Evolutionary conservation across 2,888 invertebrate genomes (phyloP).

Genomic region (Trichogramma evanescens): DNA sequence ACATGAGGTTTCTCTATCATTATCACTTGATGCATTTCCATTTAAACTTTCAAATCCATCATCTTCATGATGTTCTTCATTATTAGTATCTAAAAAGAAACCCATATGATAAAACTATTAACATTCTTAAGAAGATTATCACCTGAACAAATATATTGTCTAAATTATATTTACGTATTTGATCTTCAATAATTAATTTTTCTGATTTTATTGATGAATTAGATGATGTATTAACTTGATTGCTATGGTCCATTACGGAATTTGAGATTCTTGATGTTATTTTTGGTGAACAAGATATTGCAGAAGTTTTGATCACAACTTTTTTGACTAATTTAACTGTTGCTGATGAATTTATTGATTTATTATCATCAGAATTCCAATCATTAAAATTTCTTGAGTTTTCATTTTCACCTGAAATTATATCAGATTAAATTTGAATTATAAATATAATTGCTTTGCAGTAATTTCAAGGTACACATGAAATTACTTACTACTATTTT

Average conservation of each 20-base stretch:
- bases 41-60: constrained; percentile 83
- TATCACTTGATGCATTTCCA: constrained; percentile 70
- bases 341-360: constrained; percentile 27
- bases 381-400: constrained; percentile 35
- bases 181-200: constrained; percentile 16
- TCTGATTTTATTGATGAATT: constrained; percentile 8
- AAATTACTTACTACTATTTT: constrained; percentile 32
- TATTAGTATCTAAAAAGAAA: constrained; percentile 24
- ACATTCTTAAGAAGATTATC: no score
- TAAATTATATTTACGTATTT: constrained; percentile 18
- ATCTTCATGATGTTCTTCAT: constrained; percentile 53
- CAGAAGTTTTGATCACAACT: constrained; percentile 34
- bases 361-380: constrained; percentile 29
- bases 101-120: neutral
- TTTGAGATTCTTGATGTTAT: no score
- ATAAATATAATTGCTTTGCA: constrained; percentile 6
- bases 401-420: constrained; percentile 28
- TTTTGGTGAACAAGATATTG: neutral
- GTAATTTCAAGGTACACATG: neutral
- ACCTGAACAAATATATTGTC: neutral
- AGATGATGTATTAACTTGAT: no score
- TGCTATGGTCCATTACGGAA: no score
- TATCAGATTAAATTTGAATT: constrained; percentile 2
- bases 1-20: constrained; percentile 49
- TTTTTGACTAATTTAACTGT: constrained; percentile 43